Base-by-base conservation (phyloP, 2,797 vertebrate genomes). In the Hybognathus amarus region DNA sequence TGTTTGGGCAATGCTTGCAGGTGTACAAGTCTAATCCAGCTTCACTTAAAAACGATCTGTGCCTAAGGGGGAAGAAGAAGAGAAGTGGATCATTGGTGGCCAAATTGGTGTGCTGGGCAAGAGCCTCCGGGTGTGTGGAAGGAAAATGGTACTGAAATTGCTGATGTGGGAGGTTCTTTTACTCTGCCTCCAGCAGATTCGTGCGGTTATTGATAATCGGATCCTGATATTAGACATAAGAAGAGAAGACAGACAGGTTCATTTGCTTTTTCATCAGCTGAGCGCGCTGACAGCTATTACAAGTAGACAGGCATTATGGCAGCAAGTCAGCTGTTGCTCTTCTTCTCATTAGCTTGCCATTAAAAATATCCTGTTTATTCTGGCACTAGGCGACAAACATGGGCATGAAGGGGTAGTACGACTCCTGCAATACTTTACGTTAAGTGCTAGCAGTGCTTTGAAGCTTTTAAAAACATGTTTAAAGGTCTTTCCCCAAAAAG, bases 1-100 rank as follows among this genome's bases (percentile, higher is more conserved):
- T 94, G 94, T 94, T 95, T 95, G 92, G 93, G 91, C 93, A 94
- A 94, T 94, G 93, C 93, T 93, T 90, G 92, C 89, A 89, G 92
- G 91, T 94, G 93, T 94, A 93, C 92, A 92, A 94, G 93, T 92
- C n/a, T 95, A 94, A 95, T 95, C 90, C 92, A 91, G 92, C 88
- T 93, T 30, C 91, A 89, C 88, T 88, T 90, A 89, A 88, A 90
- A 87, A 63, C 70, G 77, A 87, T 86, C 86, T n/a, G 75, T 47
- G 54, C 24, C n/a, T n/a, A 64, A 74, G 45, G 81, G 83, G 33
- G 59, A 30, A 78, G 61, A 83, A 87, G 70, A 71, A 40, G 20
- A 66, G 83, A 52, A 87, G 80, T 79, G 82, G 67, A 82, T 80
- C 79, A 84, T 85, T 76, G 80, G 66, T 69, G 50, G 56, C 20